Percentiles rank a stretch among this genome's conserved stretches.
Evolutionary conservation across 2,113 vertebrate species (phyloP).

Genomic region (Lutjanus erythropterus): DNA sequence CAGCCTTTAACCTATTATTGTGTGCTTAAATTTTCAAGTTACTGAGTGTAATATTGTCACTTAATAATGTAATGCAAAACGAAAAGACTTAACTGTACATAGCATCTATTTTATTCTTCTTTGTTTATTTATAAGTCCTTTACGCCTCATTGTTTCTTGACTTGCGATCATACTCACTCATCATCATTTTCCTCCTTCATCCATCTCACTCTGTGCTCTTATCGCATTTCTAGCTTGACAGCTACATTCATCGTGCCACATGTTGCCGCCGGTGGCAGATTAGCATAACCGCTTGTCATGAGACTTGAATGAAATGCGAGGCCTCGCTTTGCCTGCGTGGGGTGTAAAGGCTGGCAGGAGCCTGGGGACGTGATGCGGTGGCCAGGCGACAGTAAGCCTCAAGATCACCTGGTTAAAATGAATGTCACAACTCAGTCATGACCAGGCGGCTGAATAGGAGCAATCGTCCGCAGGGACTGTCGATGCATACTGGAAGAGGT

Average conservation of each 20-base stretch:
- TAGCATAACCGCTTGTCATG: slow-evolving; percentile 47
- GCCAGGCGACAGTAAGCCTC: slow-evolving; percentile 5
- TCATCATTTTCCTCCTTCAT: slow-evolving; percentile 24
- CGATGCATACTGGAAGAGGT: slow-evolving; percentile 25
- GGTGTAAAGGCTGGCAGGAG: slow-evolving; percentile 27
- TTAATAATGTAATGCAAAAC: neutral
- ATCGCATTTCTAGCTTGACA: slow-evolving; percentile 36
- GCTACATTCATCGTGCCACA: slow-evolving; percentile 46
- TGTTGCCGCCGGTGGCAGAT: slow-evolving; percentile 43
- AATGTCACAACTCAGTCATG: slow-evolving; percentile 62
- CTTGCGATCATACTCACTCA: slow-evolving; percentile 3
- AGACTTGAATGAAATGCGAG: slow-evolving; percentile 59
- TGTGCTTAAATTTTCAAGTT: neutral
- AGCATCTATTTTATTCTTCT: neutral
- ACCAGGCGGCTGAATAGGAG: slow-evolving; percentile 27
- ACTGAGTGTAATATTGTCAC: neutral
- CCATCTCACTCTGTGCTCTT: slow-evolving; percentile 31
- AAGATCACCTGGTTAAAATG: slow-evolving; percentile 62
- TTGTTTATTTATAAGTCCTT: slow-evolving; percentile 1
- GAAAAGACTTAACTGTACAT: neutral
- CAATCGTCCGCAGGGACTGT: slow-evolving; percentile 24
- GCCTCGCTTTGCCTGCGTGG: slow-evolving; percentile 19
- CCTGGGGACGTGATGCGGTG: neutral
- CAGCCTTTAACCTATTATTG: neutral
- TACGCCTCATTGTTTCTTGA: slow-evolving; percentile 8